Conservation (phyloP, 2,888 invertebrate genomes). For the Dasysyrphus tricinctus region DNA sequence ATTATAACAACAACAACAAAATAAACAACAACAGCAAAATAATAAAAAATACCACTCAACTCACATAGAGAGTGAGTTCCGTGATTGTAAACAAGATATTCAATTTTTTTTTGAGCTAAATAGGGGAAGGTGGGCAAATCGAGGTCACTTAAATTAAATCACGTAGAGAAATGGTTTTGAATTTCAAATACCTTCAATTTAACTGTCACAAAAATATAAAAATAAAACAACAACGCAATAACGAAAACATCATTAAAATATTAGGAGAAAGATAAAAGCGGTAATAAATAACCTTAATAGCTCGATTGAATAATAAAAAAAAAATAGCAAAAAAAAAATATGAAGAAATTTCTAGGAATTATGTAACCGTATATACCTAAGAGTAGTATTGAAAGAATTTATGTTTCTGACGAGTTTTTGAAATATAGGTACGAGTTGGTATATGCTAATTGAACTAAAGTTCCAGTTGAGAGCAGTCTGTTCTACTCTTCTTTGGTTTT, state of each 20-base stretch:
- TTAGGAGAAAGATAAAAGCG: conserved; percentile 28
- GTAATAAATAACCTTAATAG: conserved; percentile 28
- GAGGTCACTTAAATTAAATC: conserved; percentile 41
- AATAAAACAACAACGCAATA: neutral
- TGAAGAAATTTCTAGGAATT: neutral
- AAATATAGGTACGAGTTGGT: too few relatives aligned
- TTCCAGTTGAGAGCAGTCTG: too few relatives aligned
- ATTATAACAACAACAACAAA: neutral
- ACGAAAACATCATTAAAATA: conserved; percentile 44
- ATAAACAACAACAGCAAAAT: conserved; percentile 15
- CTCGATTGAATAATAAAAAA: neutral
- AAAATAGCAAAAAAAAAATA: conserved; percentile 1
- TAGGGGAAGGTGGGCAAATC: conserved; percentile 50
- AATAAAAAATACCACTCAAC: conserved; percentile 10
- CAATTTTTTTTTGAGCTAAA: conserved; percentile 10
- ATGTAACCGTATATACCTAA: too few relatives aligned
- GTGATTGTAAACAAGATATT: conserved; percentile 64
- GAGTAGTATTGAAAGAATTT: neutral
- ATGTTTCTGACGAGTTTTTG: neutral
- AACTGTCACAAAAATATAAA: conserved; percentile 8
- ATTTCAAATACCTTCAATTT: conserved; percentile 16
- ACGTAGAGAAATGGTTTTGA: conserved; percentile 32
- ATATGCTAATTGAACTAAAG: too few relatives aligned
- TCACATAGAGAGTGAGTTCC: conserved; percentile 36
- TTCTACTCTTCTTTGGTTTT: too few relatives aligned